A percentile compares a stretch with the other conserved stretches of the same genome.
phyloP scores from a whole-genome alignment of 1,140 invertebrate species.

The Solen grandis region DNA sequence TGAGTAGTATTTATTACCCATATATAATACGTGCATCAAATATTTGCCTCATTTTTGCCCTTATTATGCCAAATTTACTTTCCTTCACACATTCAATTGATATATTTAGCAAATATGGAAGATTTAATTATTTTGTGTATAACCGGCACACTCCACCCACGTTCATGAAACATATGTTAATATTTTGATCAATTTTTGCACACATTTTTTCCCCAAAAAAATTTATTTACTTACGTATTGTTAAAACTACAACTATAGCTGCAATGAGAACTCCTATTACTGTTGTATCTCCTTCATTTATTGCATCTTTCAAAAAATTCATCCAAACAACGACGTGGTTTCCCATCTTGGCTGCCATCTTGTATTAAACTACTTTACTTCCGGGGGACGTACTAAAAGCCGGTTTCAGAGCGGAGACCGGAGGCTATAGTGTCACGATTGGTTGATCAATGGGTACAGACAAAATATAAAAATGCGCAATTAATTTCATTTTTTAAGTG shows the following conservation, averaged over 20 bases:
- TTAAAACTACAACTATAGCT: conserved; percentile 16
- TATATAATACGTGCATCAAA: too few relatives aligned
- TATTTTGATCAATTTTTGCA: neutral
- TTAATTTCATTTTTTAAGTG: too few relatives aligned
- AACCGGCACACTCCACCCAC: neutral
- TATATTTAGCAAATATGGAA: neutral
- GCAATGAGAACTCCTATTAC: conserved; percentile 24
- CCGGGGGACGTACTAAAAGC: too few relatives aligned
- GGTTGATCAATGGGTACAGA: too few relatives aligned
- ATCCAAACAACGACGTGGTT: conserved; percentile 50
- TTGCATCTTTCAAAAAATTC: conserved; percentile 42
- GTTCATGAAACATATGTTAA: neutral
- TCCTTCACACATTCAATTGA: neutral
- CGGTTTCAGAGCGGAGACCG: too few relatives aligned
- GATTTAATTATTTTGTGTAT: neutral
- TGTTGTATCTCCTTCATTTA: conserved; percentile 35
- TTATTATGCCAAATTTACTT: too few relatives aligned
- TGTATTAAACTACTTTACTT: conserved; percentile 23
- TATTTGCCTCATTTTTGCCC: too few relatives aligned
- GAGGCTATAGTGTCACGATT: too few relatives aligned
- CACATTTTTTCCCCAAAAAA: neutral
- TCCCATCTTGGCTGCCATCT: conserved; percentile 23
- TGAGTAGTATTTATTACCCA: too few relatives aligned
- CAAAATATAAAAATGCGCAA: too few relatives aligned
- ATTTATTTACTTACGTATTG: conserved; percentile 22